These are phyloP conservation scores for Anaspis maculata DNA, from an alignment of 2,888 invertebrate species.

Conservation along the genomic window DNA sequence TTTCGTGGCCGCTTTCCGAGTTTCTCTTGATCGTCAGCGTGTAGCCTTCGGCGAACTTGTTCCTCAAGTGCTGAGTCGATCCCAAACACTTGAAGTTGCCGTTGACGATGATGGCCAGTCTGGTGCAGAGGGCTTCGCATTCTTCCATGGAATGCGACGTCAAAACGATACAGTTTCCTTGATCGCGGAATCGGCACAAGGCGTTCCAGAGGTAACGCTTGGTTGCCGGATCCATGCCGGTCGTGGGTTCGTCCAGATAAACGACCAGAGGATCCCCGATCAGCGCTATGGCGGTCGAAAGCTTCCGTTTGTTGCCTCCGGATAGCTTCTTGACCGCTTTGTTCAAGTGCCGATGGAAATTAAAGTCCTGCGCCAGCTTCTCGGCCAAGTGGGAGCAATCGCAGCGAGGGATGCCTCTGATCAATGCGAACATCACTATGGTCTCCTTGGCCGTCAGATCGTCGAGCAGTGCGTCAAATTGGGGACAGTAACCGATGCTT, in stretches of 20 bases:
- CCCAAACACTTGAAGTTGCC: constrained; percentile 73
- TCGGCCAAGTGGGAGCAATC: constrained; percentile 32
- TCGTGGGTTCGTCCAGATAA: constrained; percentile 36
- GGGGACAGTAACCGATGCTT: constrained; percentile 50
- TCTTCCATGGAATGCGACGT: constrained; percentile 87
- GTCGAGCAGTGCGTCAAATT: constrained; percentile 49
- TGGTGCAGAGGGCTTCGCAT: constrained; percentile 74
- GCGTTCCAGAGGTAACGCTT: constrained; percentile 75
- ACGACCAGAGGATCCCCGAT: constrained; percentile 45
- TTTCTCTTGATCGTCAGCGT: constrained; percentile 35
- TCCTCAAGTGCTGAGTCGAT: constrained; percentile 73
- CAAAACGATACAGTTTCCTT: constrained; percentile 67
- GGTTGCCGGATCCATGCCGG: constrained; percentile 69
- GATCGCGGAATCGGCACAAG: constrained; percentile 56
- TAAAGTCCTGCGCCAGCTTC: constrained; percentile 39
- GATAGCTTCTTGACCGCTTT: constrained; percentile 34
- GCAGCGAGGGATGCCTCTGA: constrained; percentile 40
- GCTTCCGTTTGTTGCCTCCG: constrained; percentile 46
- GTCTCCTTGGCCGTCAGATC: constrained; percentile 49
- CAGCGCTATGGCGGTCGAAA: constrained; percentile 45
- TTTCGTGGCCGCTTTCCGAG: constrained; percentile 6
- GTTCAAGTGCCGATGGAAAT: constrained; percentile 37
- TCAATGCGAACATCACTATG: constrained; percentile 44
- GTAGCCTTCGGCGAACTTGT: constrained; percentile 61
- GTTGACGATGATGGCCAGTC: constrained; percentile 80